These are phyloP conservation scores for Neria commutata DNA, from an alignment of 2,888 invertebrate genomes.

Conservation along the genomic window DNA sequence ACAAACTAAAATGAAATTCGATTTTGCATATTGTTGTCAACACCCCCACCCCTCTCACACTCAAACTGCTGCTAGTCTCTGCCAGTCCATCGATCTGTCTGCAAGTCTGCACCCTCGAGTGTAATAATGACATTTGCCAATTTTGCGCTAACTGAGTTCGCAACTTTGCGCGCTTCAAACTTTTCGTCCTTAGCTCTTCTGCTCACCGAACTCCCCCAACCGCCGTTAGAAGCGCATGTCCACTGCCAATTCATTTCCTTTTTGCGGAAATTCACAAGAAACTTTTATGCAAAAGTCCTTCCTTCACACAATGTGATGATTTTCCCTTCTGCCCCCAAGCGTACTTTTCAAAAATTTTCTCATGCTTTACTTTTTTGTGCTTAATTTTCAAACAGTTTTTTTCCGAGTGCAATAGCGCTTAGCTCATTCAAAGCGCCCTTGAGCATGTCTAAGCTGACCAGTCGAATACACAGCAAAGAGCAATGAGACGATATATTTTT, in stretches of 20 bases:
- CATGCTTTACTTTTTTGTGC: background rate
- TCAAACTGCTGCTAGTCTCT: too few species aligned
- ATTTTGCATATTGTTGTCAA: background rate
- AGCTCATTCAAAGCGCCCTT: background rate
- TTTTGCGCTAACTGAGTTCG: background rate
- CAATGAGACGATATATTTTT: background rate
- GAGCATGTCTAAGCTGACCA: background rate
- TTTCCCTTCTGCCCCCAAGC: background rate
- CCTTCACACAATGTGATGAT: background rate
- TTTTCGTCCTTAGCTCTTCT: background rate
- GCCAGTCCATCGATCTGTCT: too few species aligned
- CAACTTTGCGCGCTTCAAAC: background rate
- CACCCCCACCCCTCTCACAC: too few species aligned
- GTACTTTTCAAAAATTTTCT: background rate
- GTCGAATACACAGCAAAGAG: too few species aligned
- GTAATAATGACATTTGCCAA: background rate
- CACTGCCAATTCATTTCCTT: too few species aligned
- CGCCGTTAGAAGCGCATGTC: background rate
- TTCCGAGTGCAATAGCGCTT: slow-evolving; percentile 1
- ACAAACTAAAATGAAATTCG: background rate
- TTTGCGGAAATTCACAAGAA: background rate
- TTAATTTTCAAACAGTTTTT: background rate
- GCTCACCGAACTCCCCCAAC: background rate
- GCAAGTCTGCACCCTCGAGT: background rate
- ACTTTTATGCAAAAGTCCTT: background rate